phyloP scores from a whole-genome alignment of 1,140 invertebrate species.

The Campoletis sonorensis region DNA sequence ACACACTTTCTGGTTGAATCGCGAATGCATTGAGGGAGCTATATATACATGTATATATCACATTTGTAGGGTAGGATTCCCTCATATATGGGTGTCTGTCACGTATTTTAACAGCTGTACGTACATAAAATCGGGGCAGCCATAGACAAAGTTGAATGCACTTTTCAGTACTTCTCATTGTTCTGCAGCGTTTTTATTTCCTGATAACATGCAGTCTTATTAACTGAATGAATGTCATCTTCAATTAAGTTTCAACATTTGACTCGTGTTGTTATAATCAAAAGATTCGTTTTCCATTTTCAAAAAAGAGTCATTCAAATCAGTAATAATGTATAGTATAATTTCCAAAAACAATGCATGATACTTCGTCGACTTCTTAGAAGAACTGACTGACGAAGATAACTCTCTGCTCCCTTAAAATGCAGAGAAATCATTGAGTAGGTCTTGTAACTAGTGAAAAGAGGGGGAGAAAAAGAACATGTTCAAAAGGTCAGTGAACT shows the following conservation, averaged over 20 bases:
- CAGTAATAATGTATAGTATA: background rate
- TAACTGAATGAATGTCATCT: background rate
- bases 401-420: conserved; percentile 12
- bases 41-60: background rate
- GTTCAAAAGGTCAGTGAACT: conserved; percentile 25
- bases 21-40: background rate
- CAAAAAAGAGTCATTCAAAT: background rate
- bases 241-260: background rate
- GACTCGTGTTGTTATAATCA: background rate
- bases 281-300: background rate
- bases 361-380: too few relatives aligned
- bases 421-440: conserved; percentile 4
- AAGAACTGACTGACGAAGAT: too few relatives aligned
- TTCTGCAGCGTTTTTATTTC: background rate
- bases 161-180: background rate
- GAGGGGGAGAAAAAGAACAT: conserved; percentile 5
- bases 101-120: conserved; percentile 5
- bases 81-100: background rate
- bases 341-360: too few relatives aligned
- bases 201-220: background rate
- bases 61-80: background rate
- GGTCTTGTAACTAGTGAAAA: conserved; percentile 5
- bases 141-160: conserved; percentile 1
- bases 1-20: conserved; percentile 8
- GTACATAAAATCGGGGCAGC: background rate